Evolutionary conservation across 2,888 invertebrate species (phyloP), one percentile per base, ranked within the genome.

Genomic region (Acheta domesticus): DNA sequence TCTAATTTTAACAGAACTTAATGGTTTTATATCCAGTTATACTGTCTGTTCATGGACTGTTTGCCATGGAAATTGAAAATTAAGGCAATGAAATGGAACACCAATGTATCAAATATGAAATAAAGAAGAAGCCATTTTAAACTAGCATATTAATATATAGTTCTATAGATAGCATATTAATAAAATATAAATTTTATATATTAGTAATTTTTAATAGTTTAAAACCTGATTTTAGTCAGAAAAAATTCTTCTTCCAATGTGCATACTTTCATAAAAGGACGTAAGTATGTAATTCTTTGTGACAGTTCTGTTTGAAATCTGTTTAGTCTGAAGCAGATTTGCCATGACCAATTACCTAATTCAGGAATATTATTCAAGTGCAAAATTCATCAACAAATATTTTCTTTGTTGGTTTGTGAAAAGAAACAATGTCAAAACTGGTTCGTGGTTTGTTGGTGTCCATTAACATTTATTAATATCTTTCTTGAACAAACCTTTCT

Each of bases 81-180:
- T 75, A 74, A 78, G 48, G 75, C 78, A 78, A 78, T 79, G 79
- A 79, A 77, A 74, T 76, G 79, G 76, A 79, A 79, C 79, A 77
- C 79, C 77, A 79, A 79, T 76, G 49, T 79, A 76, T 75, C 48
- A 49, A 74, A 78, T 48, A 62, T 76, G 36, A 77, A 77, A 49
- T 77, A 50, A 75, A 62, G 62, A 62, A 19, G 62, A 62, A 62
- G 62, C 62, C 62, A 62, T 62, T 62, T 62, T 62, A 62, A 62
- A 62, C 62, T 62, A 62, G 62, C 62, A 62, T 62, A n/a, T 62
- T 62, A 62, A 62, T 62, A 62, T n/a, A 62, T 62, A 62, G 62
- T 19, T 62, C 62, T 14, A 62, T 62, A 62, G 62, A 62, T 62
- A 62, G 62, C 62, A 62, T 62, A 62, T 62, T 62, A 62, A 62